These are phyloP conservation scores for Tangachromis dhanisi DNA, from an alignment of 2,113 vertebrate genomes.

Conservation along the genomic window DNA sequence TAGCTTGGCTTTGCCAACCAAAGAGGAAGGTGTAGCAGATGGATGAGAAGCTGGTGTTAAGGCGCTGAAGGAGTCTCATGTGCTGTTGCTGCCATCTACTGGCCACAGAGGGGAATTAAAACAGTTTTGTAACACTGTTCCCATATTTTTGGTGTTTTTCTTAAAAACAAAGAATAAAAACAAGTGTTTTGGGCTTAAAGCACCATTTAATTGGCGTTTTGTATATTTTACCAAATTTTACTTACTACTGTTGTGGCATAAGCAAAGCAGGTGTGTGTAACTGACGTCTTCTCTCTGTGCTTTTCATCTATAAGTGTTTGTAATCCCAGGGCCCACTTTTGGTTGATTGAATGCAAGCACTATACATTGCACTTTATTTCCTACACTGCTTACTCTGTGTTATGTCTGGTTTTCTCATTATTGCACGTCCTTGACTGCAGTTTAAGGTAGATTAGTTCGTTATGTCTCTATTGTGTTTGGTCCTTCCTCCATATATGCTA, in stretches of 20 bases:
- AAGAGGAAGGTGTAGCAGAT: not conserved
- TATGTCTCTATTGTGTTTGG: not conserved
- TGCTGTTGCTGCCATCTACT: conserved; percentile 61
- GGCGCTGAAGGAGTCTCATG: not conserved
- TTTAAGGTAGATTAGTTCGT: not conserved
- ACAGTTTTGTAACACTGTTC: not conserved
- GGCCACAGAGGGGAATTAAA: conserved; percentile 21
- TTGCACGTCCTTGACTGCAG: not conserved
- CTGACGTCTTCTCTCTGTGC: not conserved
- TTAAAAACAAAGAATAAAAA: not conserved
- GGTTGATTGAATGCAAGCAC: not conserved
- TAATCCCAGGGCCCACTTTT: not conserved
- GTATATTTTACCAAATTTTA: not conserved
- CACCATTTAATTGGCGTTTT: accelerated
- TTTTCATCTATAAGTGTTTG: not conserved
- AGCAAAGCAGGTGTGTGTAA: not conserved
- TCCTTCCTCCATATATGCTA: not conserved
- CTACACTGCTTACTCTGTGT: not conserved
- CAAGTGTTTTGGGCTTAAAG: not conserved
- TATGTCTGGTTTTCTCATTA: not conserved
- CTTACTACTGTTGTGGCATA: not conserved
- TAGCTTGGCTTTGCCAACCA: not conserved
- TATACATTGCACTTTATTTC: not conserved
- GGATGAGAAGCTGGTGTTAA: not conserved
- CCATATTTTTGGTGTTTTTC: not conserved